These are phyloP conservation scores for Pachyramphus minor DNA, from an alignment of 2,113 vertebrate species.

Conservation along the genomic window DNA sequence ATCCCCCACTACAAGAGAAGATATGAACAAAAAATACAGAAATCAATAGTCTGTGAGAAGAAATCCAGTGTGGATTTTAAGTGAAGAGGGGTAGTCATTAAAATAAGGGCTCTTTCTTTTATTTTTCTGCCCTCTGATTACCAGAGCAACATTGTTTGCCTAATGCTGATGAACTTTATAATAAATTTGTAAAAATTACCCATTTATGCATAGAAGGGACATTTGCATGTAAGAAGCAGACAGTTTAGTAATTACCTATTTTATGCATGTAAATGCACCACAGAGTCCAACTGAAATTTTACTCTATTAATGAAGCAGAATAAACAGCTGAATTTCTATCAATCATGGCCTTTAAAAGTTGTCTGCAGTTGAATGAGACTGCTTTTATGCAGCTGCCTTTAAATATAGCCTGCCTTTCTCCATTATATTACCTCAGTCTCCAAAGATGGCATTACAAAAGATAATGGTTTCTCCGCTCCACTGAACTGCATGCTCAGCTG, in stretches of 20 bases:
- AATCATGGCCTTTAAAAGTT: not conserved
- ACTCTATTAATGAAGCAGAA: not conserved
- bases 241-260: not conserved
- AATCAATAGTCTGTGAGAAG: not conserved
- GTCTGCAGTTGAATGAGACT: not conserved
- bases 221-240: not conserved
- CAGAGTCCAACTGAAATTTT: not conserved
- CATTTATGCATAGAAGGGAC: not conserved
- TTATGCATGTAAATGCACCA: not conserved
- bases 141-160: not conserved
- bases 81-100: not conserved
- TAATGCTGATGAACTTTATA: not conserved
- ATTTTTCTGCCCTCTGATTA: not conserved
- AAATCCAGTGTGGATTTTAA: not conserved
- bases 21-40: not conserved
- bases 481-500: not conserved
- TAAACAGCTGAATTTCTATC: not conserved
- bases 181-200: not conserved
- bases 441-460: not conserved
- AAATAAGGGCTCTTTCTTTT: not conserved
- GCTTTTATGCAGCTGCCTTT: not conserved
- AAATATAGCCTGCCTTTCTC: not conserved
- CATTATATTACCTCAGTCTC: not conserved
- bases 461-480: not conserved
- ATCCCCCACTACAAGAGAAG: not conserved